Evolutionary conservation across 1,140 invertebrate species (phyloP), one percentile per base, ranked within the genome.

Genomic region (Macrobrachium rosenbergii): DNA sequence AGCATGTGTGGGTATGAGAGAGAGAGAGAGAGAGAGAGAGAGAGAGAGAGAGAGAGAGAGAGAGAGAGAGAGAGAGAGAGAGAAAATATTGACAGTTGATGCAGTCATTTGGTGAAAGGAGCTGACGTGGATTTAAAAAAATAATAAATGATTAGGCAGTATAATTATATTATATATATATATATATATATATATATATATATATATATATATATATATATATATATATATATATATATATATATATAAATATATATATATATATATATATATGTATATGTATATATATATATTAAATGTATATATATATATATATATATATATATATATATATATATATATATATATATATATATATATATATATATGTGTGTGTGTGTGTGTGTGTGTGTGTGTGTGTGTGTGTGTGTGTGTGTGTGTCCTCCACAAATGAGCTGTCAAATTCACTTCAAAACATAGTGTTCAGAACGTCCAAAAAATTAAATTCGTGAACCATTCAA

Each of bases 11-110:
- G 7, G 12, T 10, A 52, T 37, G 72, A 28, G 21, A 73, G 10
- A 73, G 72, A 73, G 21, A 73, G 72, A 73, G 72, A 73, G 72
- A 73, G 72, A 37, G 72, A 75, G 72, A 75, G 28, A 28, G 72
- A 28, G 69, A 73, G 69, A 73, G 69, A 73, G 69, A 73, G 69
- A 73, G 69, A 73, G 69, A 23, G 16, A 2, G 69, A 73, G 72
- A 37, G 72, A 75, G 72, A 75, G 28, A 28, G 72, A 28, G 69
- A 73, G 69, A 73, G 69, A 73, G 69, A 73, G 69, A 73, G 69
- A 73, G 69, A 23, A 0, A 2, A 73, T 8, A 1, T 11, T 37
- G n/a, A 21, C 2, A 73, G 16, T 16, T 16, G 63, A 64, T 17
- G 5, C 2, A 64, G 2, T 2, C 1, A 64, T 17, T 19, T 17